Evolutionary conservation across 2,797 vertebrate species (phyloP), one percentile per base, ranked within the genome.

Genomic region (Telmatherina bonti): DNA sequence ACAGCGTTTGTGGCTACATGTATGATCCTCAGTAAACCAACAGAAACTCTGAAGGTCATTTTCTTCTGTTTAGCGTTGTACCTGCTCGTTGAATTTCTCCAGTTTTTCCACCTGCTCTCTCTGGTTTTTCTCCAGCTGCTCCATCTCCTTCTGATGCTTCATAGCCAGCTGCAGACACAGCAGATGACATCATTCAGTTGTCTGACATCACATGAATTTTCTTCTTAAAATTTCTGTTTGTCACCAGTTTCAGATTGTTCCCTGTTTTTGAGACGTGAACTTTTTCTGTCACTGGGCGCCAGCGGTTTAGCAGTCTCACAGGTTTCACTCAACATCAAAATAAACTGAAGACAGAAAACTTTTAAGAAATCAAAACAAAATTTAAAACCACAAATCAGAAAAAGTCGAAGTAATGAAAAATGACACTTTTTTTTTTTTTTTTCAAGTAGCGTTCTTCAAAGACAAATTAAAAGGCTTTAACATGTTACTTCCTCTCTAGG

Each of bases 81-180:
- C 98, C 97, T 99, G 97, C 88, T 99, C 97, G 27, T 97, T 99
- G 88, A 98, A 96, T 90, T 97, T 99, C 88, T 99, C 97, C 89
- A 99, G 93, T 90, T 97, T 95, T 79, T 99, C 97, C 81, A 97
- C 89, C 90, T 99, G 97, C 76, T 99, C 97, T 51, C 94, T 94
- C 77, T 99, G 98, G 74, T 96, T 96, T 88, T 99, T 99, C 92
- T 97, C 92, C 82, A 99, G 89, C 85, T 97, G 97, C 89, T 99
- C 98, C 96, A 99, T 95, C 93, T 99, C 98, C 86, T 99, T 99
- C 60, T 97, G 96, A 68, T 98, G 98, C 89, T 99, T 99, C 97
- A 99, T 97, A 70, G 97, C 98, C 71, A 99, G 88, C 97, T 99
- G 84, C 33, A 53, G 24, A 72, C 53, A 74, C n/a, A 57, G 24